Evolutionary conservation across 2,888 invertebrate species (phyloP).

Genomic region (Exephanes ischioxanthus): DNA sequence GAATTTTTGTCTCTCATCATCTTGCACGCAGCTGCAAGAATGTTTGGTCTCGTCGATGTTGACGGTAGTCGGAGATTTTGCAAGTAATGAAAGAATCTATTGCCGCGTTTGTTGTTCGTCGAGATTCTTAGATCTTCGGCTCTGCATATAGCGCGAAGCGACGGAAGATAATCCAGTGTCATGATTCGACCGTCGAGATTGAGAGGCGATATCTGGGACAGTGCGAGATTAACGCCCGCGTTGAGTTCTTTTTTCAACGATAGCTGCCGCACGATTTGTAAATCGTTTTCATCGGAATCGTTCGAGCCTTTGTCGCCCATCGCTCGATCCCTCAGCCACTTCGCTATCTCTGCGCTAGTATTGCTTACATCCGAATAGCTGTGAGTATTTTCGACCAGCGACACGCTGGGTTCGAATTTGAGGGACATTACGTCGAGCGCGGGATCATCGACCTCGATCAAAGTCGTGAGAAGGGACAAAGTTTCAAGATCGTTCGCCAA

Average conservation of each 20-base stretch:
- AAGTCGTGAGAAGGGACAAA: slow-evolving; percentile 77
- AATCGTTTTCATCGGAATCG: slow-evolving; percentile 43
- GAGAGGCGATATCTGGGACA: slow-evolving; percentile 86
- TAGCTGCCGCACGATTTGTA: slow-evolving; percentile 55
- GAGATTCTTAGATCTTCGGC: slow-evolving; percentile 88
- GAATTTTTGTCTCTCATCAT: slow-evolving; percentile 75
- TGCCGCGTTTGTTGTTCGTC: slow-evolving; percentile 88
- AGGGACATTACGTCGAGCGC: slow-evolving; percentile 76
- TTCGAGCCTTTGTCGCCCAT: slow-evolving; percentile 65
- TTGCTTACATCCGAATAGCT: slow-evolving; percentile 75
- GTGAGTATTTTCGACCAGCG: slow-evolving; percentile 80
- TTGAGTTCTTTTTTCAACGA: slow-evolving; percentile 74
- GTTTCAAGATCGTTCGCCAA: slow-evolving; percentile 77
- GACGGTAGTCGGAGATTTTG: slow-evolving; percentile 85
- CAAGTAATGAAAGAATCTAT: slow-evolving; percentile 93
- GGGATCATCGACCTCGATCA: slow-evolving; percentile 79
- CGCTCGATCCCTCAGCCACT: slow-evolving; percentile 76
- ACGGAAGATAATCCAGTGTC: slow-evolving; percentile 90
- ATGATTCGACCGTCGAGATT: slow-evolving; percentile 87
- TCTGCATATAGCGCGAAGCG: slow-evolving; percentile 89
- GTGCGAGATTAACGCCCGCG: slow-evolving; percentile 77
- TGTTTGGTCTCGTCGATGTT: slow-evolving; percentile 73
- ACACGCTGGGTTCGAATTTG: slow-evolving; percentile 83
- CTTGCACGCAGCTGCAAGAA: slow-evolving; percentile 80
- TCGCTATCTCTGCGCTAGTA: slow-evolving; percentile 80